Percentiles rank a stretch among this genome's conserved stretches.
These are phyloP conservation scores for Epirrhoe alternata DNA, from an alignment of 2,888 invertebrate genomes.

Conservation along the genomic window DNA sequence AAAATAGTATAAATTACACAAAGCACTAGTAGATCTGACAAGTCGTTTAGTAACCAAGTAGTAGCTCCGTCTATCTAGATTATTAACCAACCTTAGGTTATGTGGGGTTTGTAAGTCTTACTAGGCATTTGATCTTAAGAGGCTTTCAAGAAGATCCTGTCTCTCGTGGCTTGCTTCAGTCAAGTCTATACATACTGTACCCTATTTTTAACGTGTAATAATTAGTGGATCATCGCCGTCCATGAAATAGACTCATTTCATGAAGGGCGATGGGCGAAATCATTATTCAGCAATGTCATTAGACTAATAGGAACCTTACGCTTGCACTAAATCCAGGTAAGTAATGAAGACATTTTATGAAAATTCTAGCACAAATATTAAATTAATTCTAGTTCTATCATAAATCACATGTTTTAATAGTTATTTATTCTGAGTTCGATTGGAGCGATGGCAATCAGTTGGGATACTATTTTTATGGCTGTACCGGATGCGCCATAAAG, in stretches of 20 bases:
- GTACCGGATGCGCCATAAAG: slow-evolving; percentile 80
- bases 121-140: slow-evolving; percentile 2
- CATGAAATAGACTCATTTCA: slow-evolving; percentile 34
- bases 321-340: slow-evolving; percentile 44
- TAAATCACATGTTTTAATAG: slow-evolving; percentile 75
- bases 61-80: no score
- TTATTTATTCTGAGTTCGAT: slow-evolving; percentile 71
- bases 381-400: slow-evolving; percentile 57
- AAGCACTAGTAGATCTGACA: no score
- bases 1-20: no score
- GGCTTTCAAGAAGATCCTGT: slow-evolving; percentile 15
- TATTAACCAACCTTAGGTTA: background rate
- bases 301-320: slow-evolving; percentile 43
- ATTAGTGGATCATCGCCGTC: slow-evolving; percentile 34
- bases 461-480: slow-evolving; percentile 79
- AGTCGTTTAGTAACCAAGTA: no score
- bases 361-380: slow-evolving; percentile 50
- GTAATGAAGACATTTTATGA: slow-evolving; percentile 44
- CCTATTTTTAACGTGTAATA: slow-evolving; percentile 21
- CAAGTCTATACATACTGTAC: slow-evolving; percentile 19
- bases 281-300: slow-evolving; percentile 41
- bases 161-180: slow-evolving; percentile 21
- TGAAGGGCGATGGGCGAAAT: slow-evolving; percentile 33
- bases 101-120: background rate
- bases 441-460: slow-evolving; percentile 76